Conservation (phyloP, 2,113 vertebrate genomes). For the Lophura nycthemera region DNA sequence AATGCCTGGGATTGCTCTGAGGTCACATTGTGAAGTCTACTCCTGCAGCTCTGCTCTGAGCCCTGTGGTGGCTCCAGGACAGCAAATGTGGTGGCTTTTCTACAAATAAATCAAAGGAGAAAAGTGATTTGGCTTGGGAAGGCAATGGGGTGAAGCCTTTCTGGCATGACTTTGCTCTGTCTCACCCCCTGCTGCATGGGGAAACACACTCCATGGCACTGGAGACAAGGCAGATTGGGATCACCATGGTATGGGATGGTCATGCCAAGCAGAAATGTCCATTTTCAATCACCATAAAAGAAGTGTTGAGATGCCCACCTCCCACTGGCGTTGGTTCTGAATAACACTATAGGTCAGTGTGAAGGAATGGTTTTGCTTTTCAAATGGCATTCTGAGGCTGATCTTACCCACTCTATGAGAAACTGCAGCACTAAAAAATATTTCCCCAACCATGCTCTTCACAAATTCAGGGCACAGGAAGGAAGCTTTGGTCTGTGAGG, state of each 20-base stretch:
- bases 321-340: neutral
- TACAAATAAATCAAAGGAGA: neutral
- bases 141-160: neutral
- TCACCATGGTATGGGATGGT: neutral
- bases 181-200: neutral
- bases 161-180: neutral
- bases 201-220: neutral
- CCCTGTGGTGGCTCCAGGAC: neutral
- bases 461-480: neutral
- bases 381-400: neutral
- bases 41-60: neutral
- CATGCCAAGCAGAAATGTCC: neutral
- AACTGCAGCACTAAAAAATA: neutral
- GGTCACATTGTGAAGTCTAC: neutral
- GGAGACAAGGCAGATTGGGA: neutral
- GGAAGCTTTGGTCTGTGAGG: neutral
- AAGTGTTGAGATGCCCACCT: neutral
- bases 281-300: neutral
- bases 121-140: neutral
- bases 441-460: neutral
- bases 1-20: neutral
- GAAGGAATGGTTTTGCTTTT: neutral
- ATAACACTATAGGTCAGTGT: neutral
- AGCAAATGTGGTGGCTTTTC: neutral
- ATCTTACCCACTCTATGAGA: neutral